Base-by-base conservation (phyloP, 2,888 invertebrate species). In the Lasioglossum marginatum region DNA sequence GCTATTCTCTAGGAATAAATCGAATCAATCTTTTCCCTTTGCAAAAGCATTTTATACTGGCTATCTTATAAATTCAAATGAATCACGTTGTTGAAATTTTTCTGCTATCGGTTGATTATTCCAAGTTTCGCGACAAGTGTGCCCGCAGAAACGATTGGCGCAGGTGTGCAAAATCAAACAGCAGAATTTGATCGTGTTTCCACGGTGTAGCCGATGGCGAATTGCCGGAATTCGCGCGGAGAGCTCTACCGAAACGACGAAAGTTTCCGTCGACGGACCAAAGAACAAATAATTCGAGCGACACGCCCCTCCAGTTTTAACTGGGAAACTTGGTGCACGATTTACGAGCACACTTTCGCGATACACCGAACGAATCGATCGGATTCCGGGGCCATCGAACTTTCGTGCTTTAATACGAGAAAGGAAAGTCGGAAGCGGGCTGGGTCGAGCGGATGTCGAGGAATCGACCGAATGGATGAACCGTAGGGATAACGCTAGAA, bases 341-440 rank as follows among this genome's bases (percentile, higher is more conserved):
- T 80, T 77, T 83, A 83, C 66, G 71, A 73, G 60, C 68, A 34
- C 31, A n/a, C 48, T 63, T 57, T 75, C n/a, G 74, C 52, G 52
- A 60, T 75, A 83, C 57, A 37, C 31, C 52, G 57, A 71, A 27
- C 72, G 70, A 63, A 86, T 75, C 66, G 75, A 72, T 48, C 23
- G 40, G 37, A 73, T 79, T 70, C 68, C 37, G 70, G 52, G 60
- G 31, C 40, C 73, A 43, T 85, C 75, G 79, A 82, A 82, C 79
- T 79, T 79, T 45, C 45, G 68, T 34, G 60, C 43, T 48, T 23
- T 37, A 68, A 40, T 27, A 70, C 66, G 37, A 71, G 27, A 78
- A 57, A 63, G 66, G 14, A 23, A 45, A 72, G 77, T 37, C 48
- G 23, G 27, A 57, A n/a, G 57, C 6, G 31, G n/a, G 43, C 19